phyloP scores from a whole-genome alignment of 2,888 invertebrate species.

The Malacosoma neustria region DNA sequence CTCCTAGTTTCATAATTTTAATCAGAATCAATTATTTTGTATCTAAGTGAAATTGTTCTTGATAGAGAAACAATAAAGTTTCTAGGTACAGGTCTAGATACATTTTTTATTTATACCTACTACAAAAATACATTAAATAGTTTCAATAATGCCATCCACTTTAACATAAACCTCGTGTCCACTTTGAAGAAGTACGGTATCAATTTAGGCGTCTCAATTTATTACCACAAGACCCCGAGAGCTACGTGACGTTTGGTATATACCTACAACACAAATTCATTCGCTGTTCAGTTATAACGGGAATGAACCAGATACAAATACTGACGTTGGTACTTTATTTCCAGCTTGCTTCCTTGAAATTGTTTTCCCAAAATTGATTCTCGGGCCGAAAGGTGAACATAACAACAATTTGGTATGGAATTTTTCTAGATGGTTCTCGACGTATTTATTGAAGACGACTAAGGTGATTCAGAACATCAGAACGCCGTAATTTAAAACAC shows the following conservation, averaged over 20 bases:
- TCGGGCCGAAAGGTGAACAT: slow-evolving; percentile 6
- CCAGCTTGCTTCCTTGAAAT: slow-evolving; percentile 10
- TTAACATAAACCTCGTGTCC: slow-evolving; percentile 3
- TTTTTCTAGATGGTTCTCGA: background rate
- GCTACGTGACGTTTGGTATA: background rate
- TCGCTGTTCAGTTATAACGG: slow-evolving; percentile 19
- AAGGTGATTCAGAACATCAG: too few species aligned
- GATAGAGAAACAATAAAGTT: too few species aligned
- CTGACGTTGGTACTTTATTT: slow-evolving; percentile 12
- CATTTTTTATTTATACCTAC: too few species aligned
- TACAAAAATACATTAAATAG: too few species aligned
- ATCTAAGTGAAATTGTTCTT: too few species aligned
- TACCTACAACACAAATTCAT: background rate
- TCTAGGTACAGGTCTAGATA: too few species aligned
- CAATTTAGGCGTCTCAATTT: background rate
- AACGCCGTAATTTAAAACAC: too few species aligned
- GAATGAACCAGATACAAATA: slow-evolving; percentile 28
- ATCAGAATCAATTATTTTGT: too few species aligned
- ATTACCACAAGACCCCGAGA: background rate
- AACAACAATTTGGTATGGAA: slow-evolving; percentile 2
- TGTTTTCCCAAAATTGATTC: slow-evolving; percentile 9
- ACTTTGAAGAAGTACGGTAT: slow-evolving; percentile 3
- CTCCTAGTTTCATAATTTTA: too few species aligned
- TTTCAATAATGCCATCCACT: background rate
- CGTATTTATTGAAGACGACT: too few species aligned